phyloP scores from a whole-genome alignment of 2,113 vertebrate species.

The Tachuris rubrigastra region DNA sequence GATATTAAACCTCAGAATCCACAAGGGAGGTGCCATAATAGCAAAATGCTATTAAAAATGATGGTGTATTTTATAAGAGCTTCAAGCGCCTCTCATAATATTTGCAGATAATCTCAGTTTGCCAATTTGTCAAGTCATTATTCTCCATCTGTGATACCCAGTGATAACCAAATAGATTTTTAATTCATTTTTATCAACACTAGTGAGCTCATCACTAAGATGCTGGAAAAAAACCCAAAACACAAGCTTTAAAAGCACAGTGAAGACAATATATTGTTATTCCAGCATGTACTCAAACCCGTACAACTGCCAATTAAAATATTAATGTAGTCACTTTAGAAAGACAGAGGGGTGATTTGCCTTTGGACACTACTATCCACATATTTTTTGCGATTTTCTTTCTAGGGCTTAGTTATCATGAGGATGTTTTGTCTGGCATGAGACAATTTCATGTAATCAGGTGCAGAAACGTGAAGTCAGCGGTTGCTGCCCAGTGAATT shows the following conservation, averaged over 20 bases:
- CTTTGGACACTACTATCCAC: background rate
- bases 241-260: background rate
- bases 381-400: background rate
- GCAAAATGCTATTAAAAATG: constrained; percentile 13
- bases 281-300: background rate
- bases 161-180: constrained; percentile 3
- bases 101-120: constrained; percentile 47
- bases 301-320: background rate
- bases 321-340: background rate
- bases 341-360: background rate
- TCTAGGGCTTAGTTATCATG: background rate
- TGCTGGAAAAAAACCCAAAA: background rate
- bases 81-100: background rate
- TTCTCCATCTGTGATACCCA: constrained; percentile 14
- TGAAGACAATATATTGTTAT: background rate
- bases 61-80: constrained; percentile 16
- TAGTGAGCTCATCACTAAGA: background rate
- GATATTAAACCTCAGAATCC: background rate
- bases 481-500: background rate
- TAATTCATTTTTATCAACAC: background rate
- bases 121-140: constrained; percentile 21
- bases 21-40: background rate
- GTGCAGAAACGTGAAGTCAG: background rate
- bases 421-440: background rate
- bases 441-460: background rate